These are phyloP conservation scores for Nephrotoma appendiculata DNA, from an alignment of 2,888 invertebrate genomes.

Conservation along the genomic window DNA sequence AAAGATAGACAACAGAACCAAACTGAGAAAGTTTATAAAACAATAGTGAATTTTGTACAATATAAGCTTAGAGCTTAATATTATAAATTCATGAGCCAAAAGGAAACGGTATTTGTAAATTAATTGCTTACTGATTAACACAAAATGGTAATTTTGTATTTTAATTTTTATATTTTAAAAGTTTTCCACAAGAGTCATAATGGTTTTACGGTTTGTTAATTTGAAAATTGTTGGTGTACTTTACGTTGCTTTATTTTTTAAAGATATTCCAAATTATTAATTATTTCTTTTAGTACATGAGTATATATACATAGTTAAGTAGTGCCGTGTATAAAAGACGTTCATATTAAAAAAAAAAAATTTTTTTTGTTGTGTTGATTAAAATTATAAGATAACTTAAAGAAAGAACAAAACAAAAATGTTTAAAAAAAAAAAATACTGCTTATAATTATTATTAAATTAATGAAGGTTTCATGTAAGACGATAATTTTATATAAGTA, in stretches of 20 bases:
- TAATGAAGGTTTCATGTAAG: not conserved
- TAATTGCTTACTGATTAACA: conserved; percentile 6
- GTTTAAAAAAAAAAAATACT: not conserved
- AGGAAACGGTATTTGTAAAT: conserved; percentile 6
- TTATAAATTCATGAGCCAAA: not conserved
- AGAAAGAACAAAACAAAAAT: not conserved
- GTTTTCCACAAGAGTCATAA: not conserved
- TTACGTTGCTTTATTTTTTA: not conserved
- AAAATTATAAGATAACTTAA: not conserved
- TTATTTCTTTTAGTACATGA: not conserved
- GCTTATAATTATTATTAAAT: not conserved
- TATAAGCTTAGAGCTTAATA: not conserved
- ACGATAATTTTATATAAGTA: not conserved
- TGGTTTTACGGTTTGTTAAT: not conserved
- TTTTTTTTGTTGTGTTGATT: not conserved
- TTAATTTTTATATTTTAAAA: not conserved
- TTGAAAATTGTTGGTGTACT: not conserved
- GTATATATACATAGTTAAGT: not conserved
- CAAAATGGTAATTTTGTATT: conserved; percentile 2
- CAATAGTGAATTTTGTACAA: not conserved
- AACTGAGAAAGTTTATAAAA: not conserved
- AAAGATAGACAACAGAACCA: not conserved
- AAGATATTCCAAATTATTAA: not conserved
- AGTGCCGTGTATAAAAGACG: not conserved
- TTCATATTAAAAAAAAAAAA: not conserved